phyloP scores from a whole-genome alignment of 2,888 invertebrate species.

The Pantelozetes paolii region DNA sequence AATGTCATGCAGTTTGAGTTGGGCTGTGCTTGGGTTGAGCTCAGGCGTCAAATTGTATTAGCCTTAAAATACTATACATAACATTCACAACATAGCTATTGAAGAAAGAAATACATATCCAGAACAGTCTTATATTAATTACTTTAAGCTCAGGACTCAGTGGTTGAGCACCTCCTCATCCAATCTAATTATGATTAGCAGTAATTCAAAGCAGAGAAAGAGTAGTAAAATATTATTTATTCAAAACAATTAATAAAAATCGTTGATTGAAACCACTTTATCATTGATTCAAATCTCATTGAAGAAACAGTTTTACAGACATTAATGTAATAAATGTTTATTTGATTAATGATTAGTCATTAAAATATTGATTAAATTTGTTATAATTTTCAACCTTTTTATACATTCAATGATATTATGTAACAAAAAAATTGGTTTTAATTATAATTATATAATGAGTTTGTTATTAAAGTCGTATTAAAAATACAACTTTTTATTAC shows the following conservation, averaged over 20 bases:
- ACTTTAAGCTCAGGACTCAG: neutral
- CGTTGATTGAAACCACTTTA: conserved; percentile 30
- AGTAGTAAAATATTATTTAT: neutral
- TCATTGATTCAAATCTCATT: conserved; percentile 19
- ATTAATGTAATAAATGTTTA: conserved; percentile 33
- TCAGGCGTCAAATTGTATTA: conserved; percentile 31
- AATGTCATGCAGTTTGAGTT: conserved; percentile 26
- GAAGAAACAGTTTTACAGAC: neutral
- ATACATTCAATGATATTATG: neutral
- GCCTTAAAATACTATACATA: neutral
- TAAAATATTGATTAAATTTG: conserved; percentile 32
- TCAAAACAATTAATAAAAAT: conserved; percentile 36
- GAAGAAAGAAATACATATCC: neutral
- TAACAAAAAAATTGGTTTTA: conserved; percentile 13
- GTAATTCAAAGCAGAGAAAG: neutral
- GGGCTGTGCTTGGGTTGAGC: neutral
- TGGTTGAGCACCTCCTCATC: conserved; percentile 26
- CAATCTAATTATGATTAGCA: conserved; percentile 33
- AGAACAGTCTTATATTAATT: neutral
- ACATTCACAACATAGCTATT: neutral
- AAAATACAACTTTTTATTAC: conserved; percentile 12
- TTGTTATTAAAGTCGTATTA: conserved; percentile 34
- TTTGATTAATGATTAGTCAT: conserved; percentile 22
- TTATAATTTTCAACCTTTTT: neutral
- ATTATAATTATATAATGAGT: conserved; percentile 20